Evolutionary conservation across 1,140 invertebrate species (phyloP), one percentile per base, ranked within the genome.

Genomic region (Papilio machaon): DNA sequence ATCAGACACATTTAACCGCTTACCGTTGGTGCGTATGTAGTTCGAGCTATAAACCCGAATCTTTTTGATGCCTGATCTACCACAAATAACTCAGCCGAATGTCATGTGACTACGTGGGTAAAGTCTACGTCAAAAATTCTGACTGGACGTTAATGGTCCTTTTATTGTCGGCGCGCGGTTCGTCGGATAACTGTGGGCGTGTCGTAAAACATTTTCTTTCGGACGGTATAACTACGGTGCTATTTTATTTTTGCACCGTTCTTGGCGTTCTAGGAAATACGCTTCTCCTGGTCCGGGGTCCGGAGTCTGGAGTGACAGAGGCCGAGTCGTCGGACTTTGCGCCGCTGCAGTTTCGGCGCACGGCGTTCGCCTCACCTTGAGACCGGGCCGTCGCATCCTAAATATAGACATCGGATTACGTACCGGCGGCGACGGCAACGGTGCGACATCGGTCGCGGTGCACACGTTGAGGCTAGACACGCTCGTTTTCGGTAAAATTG

Each of bases 171-270:
- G 83, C 84, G 81, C 83, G 84, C 78, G 81, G 84, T 85, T 81
- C 81, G 86, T 82, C 85, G 85, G 84, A 84, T 67, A 79, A 81
- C 80, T 80, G 90, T 94, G 88, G 91, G 90, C 88, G 90, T 90
- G 88, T 89, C 87, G 87, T 91, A 88, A 92, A 91, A 88, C 81
- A 88, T 91, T 90, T 88, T 91, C 85, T 87, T 90, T 90, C 82
- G 84, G 82, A 74, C 73, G 77, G 82, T 83, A 87, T 87, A 85
- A 85, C 82, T 82, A 80, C 79, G 79, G 82, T 80, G 67, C 82
- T 82, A 86, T 90, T 84, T 91, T 87, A 89, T 92, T 92, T 91
- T 81, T 88, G 87, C 83, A 87, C 82, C 86, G 86, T 87, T 87
- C 80, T 86, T 83, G 87, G 85, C 78, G 79, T 89, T 90, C 86